Evolutionary conservation across 2,888 invertebrate species (phyloP).

Genomic region (Habroteleia sp.): DNA sequence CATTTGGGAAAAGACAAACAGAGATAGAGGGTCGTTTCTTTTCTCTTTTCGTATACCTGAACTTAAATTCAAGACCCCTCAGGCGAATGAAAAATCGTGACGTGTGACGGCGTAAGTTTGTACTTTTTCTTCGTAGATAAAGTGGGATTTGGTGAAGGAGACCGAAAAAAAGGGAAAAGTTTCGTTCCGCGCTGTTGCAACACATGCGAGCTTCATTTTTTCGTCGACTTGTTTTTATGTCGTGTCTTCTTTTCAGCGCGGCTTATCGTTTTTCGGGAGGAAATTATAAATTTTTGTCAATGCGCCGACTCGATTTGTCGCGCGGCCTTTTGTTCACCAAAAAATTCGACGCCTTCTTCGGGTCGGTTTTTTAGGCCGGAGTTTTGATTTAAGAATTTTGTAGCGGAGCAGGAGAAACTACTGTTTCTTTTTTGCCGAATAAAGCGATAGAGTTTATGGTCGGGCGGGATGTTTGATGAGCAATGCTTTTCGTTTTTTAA

Average conservation of each 20-base stretch:
- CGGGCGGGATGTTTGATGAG: not conserved
- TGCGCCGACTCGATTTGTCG: slow-evolving; percentile 37
- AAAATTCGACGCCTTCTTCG: slow-evolving; percentile 24
- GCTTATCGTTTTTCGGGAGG: slow-evolving; percentile 56
- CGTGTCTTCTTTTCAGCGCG: slow-evolving; percentile 39
- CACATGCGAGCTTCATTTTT: slow-evolving; percentile 41
- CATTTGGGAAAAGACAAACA: slow-evolving; percentile 2
- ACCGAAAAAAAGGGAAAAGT: slow-evolving; percentile 49
- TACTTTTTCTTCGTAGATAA: slow-evolving; percentile 58
- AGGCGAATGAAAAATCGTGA: slow-evolving; percentile 61
- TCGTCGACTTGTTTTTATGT: slow-evolving; percentile 43
- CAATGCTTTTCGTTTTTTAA: no score
- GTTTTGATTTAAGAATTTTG: slow-evolving; percentile 3
- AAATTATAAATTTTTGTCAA: slow-evolving; percentile 60
- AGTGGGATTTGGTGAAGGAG: slow-evolving; percentile 45
- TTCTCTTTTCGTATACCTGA: slow-evolving; percentile 49
- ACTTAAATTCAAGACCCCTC: slow-evolving; percentile 61
- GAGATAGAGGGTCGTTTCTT: slow-evolving; percentile 17
- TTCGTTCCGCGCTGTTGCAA: slow-evolving; percentile 50
- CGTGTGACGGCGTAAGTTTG: slow-evolving; percentile 56
- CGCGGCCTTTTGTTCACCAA: slow-evolving; percentile 35
- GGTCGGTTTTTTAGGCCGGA: not conserved
- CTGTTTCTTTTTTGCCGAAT: slow-evolving; percentile 2
- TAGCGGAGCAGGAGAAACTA: not conserved
- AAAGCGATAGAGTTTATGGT: slow-evolving; percentile 7